Evolutionary conservation across 2,797 vertebrate species (phyloP).

Genomic region (Petrocephalus sullivani): DNA sequence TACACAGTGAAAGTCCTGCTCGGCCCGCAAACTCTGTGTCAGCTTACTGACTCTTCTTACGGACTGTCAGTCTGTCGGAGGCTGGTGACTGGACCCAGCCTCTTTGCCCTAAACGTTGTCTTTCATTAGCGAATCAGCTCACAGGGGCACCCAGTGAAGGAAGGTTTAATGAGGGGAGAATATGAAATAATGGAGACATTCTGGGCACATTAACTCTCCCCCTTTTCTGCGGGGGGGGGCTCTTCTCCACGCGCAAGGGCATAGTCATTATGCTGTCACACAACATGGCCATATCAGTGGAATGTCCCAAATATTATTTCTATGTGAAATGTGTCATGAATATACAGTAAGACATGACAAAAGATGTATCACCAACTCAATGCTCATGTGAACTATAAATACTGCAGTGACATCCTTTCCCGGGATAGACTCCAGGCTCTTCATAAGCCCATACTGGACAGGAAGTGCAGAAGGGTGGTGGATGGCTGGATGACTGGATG

Average conservation of each 20-base stretch:
- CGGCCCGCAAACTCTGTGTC: neutral
- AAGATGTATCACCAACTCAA: neutral
- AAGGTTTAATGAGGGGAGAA: constrained; percentile 10
- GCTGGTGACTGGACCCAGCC: neutral
- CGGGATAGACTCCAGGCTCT: neutral
- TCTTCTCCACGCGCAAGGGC: neutral
- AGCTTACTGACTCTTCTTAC: neutral
- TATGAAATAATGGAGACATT: constrained; percentile 20
- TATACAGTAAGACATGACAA: neutral
- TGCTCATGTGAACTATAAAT: neutral
- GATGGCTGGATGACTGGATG: neutral
- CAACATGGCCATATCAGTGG: neutral
- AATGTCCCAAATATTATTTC: constrained; percentile 7
- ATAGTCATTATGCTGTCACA: neutral
- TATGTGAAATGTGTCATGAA: neutral
- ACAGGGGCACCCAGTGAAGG: neutral
- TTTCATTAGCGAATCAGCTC: constrained; percentile 21
- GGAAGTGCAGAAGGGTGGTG: neutral
- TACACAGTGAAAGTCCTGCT: neutral
- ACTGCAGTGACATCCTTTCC: neutral
- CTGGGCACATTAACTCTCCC: constrained; percentile 17
- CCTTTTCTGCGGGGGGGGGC: neutral
- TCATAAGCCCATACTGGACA: neutral
- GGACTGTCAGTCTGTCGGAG: neutral
- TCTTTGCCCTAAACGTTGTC: neutral